phyloP scores from a whole-genome alignment of 1,140 invertebrate species.

The Calephelis virginiensis region DNA sequence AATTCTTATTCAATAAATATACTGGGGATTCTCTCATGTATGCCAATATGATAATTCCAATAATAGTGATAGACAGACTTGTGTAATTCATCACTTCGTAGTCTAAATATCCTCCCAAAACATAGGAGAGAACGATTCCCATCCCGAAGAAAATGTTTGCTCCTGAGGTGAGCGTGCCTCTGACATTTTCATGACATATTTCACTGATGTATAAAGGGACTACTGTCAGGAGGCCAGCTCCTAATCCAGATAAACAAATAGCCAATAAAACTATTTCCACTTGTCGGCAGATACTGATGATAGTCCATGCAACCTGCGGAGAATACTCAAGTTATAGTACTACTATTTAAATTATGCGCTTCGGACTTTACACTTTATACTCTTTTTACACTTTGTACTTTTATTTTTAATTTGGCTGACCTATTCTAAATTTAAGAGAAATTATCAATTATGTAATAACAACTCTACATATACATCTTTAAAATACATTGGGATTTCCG shows the following conservation, averaged over 20 bases:
- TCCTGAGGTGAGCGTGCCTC: constrained; percentile 46
- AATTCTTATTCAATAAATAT: constrained; percentile 43
- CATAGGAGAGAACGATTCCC: constrained; percentile 43
- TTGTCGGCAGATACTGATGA: constrained; percentile 17
- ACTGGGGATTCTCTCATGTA: constrained; percentile 47
- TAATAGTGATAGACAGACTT: constrained; percentile 31
- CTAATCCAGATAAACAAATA: constrained; percentile 21
- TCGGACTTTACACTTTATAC: too few relatives aligned
- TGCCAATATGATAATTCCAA: constrained; percentile 28
- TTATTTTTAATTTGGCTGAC: too few relatives aligned
- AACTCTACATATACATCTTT: too few relatives aligned
- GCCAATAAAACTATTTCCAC: constrained; percentile 21
- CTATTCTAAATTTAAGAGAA: too few relatives aligned
- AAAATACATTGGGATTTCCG: too few relatives aligned
- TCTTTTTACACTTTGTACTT: too few relatives aligned
- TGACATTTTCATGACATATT: constrained; percentile 55
- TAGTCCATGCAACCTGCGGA: constrained; percentile 19
- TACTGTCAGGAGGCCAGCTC: constrained; percentile 16
- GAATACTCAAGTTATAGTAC: not conserved
- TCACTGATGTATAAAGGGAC: constrained; percentile 58
- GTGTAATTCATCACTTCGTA: constrained; percentile 43
- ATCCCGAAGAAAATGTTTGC: constrained; percentile 39
- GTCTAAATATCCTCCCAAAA: constrained; percentile 40
- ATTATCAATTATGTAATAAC: too few relatives aligned
- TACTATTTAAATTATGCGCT: too few relatives aligned